Conservation (phyloP, 1,140 invertebrate species). For the Leguminivora glycinivorella region DNA sequence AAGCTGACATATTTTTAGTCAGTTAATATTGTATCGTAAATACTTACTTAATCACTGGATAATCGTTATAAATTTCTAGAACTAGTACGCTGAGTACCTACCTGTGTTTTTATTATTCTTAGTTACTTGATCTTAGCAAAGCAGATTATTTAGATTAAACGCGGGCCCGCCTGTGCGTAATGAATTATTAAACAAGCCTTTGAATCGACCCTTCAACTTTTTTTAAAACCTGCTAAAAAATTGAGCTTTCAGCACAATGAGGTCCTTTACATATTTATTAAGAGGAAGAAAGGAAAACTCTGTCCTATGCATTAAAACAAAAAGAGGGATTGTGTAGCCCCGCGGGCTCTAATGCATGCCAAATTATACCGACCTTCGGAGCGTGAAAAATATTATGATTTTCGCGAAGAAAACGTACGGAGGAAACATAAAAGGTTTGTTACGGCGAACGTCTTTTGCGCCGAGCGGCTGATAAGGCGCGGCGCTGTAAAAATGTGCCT, state of each 20-base stretch:
- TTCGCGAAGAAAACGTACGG: conserved; percentile 13
- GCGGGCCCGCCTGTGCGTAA: neutral
- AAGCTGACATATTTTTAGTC: no score
- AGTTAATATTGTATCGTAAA: no score
- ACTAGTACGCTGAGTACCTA: no score
- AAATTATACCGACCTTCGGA: conserved; percentile 1
- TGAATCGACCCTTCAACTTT: conserved; percentile 21
- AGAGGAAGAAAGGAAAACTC: conserved; percentile 22
- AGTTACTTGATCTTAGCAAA: neutral
- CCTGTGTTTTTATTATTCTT: neutral
- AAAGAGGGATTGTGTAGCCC: conserved; percentile 9
- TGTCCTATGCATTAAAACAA: conserved; percentile 17
- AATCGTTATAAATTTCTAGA: no score
- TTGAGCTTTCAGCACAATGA: conserved; percentile 18
- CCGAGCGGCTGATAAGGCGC: neutral
- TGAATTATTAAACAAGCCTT: conserved; percentile 27
- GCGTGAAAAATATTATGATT: conserved; percentile 1
- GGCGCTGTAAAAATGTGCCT: conserved; percentile 22
- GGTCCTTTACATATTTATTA: conserved; percentile 26
- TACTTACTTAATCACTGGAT: no score
- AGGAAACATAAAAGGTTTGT: conserved; percentile 21
- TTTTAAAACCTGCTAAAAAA: conserved; percentile 26
- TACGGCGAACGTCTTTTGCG: conserved; percentile 12
- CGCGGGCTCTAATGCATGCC: neutral
- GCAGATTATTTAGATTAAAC: conserved; percentile 4